phyloP scores from a whole-genome alignment of 92 coral and sea anemone genomes.

The Epizoanthus fatuus region DNA sequence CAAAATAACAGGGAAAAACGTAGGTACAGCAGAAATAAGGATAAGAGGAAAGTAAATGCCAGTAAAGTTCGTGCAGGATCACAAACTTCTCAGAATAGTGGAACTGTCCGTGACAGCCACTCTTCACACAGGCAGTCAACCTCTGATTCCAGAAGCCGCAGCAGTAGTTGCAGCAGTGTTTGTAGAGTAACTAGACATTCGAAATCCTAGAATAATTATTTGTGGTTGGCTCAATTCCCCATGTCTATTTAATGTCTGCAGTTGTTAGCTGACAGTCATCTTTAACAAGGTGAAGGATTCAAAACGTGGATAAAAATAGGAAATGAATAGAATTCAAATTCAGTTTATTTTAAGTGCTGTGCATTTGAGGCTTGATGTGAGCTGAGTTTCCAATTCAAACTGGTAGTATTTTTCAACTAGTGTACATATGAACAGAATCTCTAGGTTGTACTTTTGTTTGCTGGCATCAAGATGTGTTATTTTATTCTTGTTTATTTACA shows the following conservation, averaged over 20 bases:
- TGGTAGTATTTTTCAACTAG: conserved; percentile 7
- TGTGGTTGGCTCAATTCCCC: neutral
- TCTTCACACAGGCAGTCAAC: conserved; percentile 58
- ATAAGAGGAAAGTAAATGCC: conserved; percentile 26
- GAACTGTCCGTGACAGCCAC: conserved; percentile 76
- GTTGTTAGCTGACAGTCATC: neutral
- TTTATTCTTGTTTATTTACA: neutral
- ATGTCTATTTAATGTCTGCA: conserved; percentile 23
- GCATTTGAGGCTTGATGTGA: conserved; percentile 9
- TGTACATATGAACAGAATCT: conserved; percentile 34
- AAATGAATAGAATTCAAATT: neutral
- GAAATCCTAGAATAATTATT: conserved; percentile 46
- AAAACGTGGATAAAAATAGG: neutral
- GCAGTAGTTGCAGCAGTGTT: conserved; percentile 85
- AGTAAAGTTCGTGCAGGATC: conserved; percentile 73
- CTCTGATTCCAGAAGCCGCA: conserved; percentile 78
- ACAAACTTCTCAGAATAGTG: conserved; percentile 47
- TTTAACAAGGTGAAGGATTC: neutral
- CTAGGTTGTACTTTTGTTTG: conserved; percentile 1
- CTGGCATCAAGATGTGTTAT: neutral
- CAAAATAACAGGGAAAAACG: conserved; percentile 73
- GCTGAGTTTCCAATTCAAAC: neutral
- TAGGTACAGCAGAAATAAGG: conserved; percentile 61
- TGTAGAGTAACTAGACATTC: conserved; percentile 67
- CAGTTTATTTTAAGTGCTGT: neutral